Conservation (phyloP, 2,113 vertebrate species). For the Cryptomyrus ogoouensis region DNA sequence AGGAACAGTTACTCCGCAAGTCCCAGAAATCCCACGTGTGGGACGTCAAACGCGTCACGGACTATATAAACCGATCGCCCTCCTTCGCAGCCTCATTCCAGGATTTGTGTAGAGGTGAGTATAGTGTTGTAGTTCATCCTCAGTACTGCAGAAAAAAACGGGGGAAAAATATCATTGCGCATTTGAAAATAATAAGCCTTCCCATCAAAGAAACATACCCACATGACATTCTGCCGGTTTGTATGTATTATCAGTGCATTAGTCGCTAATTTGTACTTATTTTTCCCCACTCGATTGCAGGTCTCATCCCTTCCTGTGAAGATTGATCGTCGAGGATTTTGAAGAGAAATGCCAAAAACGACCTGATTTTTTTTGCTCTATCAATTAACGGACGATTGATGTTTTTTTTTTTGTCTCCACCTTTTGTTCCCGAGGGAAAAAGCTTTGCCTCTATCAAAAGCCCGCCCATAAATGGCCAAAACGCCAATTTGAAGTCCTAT, state of each 20-base stretch:
- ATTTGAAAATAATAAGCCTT: not conserved
- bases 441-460: constrained; percentile 62
- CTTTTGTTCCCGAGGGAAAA: constrained; percentile 66
- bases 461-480: constrained; percentile 56
- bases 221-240: not conserved
- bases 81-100: constrained; percentile 53
- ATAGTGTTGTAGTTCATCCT: constrained; percentile 19
- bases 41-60: constrained; percentile 55
- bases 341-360: constrained; percentile 54
- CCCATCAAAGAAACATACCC: constrained; percentile 9
- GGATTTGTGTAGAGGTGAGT: constrained; percentile 72
- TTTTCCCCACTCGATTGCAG: constrained; percentile 58
- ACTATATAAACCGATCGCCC: constrained; percentile 55
- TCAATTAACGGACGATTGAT: constrained; percentile 74
- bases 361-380: constrained; percentile 45
- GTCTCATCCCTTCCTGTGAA: constrained; percentile 56
- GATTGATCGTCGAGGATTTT: constrained; percentile 62
- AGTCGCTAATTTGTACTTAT: constrained; percentile 43
- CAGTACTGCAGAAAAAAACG: not conserved
- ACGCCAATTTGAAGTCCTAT: constrained; percentile 53
- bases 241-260: not conserved
- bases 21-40: not conserved
- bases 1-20: not conserved
- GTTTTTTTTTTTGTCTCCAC: constrained; percentile 55
- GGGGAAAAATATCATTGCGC: constrained; percentile 16